Conservation (phyloP, 2,113 vertebrate genomes). For the Opisthocomus hoazin region DNA sequence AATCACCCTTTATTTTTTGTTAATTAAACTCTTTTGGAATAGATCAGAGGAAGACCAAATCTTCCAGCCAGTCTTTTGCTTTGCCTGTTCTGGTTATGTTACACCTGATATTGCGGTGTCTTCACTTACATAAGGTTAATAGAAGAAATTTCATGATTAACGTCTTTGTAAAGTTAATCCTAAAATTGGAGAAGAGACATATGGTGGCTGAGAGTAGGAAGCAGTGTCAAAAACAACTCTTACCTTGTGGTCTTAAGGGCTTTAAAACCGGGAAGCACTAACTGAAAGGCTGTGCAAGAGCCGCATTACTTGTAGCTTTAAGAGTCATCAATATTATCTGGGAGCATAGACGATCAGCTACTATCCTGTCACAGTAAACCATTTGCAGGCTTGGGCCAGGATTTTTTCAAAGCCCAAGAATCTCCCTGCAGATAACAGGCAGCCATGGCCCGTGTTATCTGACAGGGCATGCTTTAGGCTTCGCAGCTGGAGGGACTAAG, state of each 20-base stretch:
- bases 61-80: background rate
- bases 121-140: background rate
- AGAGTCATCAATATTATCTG: background rate
- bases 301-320: background rate
- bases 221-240: background rate
- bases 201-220: background rate
- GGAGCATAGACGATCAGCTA: background rate
- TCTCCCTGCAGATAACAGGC: background rate
- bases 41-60: background rate
- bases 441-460: background rate
- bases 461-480: background rate
- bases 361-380: background rate
- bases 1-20: background rate
- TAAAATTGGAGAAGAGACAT: background rate
- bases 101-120: accelerated
- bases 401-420: background rate
- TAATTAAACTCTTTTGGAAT: background rate
- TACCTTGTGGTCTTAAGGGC: background rate
- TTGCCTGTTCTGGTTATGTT: background rate
- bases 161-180: background rate
- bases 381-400: background rate
- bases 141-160: background rate
- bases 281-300: background rate
- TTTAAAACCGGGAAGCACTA: background rate
- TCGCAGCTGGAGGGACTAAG: background rate